Conservation (phyloP, 2,888 invertebrate species). For the Tenthredo mesomela region DNA sequence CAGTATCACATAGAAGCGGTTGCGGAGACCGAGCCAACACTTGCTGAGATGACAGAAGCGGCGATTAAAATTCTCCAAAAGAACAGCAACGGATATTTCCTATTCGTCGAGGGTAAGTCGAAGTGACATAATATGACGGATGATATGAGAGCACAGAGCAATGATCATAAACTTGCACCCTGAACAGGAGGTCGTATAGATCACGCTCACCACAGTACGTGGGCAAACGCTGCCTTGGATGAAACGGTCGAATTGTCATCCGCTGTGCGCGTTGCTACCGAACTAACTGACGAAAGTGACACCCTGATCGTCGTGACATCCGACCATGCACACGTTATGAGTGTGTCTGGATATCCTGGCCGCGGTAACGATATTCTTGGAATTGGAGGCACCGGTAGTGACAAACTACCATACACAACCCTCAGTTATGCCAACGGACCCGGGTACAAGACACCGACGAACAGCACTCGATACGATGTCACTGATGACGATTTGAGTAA, state of each 20-base stretch:
- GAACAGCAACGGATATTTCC: conserved; percentile 85
- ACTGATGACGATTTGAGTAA: conserved; percentile 72
- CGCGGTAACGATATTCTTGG: conserved; percentile 82
- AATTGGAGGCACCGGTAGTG: conserved; percentile 76
- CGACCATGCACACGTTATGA: conserved; percentile 90
- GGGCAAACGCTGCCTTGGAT: conserved; percentile 85
- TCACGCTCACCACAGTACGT: conserved; percentile 87
- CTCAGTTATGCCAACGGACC: conserved; percentile 89
- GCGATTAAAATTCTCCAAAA: conserved; percentile 85
- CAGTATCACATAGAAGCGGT: conserved; percentile 77
- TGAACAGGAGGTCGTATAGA: conserved; percentile 85
- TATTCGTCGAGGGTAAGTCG: conserved; percentile 83
- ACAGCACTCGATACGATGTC: conserved; percentile 69
- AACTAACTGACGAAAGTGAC: conserved; percentile 83
- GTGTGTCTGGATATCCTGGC: conserved; percentile 86
- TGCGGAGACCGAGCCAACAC: conserved; percentile 81
- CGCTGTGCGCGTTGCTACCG: conserved; percentile 83
- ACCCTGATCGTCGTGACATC: conserved; percentile 90
- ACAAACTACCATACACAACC: conserved; percentile 83
- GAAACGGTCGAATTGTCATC: conserved; percentile 89
- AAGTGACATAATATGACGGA: neutral
- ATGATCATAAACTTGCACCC: neutral
- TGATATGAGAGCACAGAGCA: neutral
- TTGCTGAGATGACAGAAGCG: conserved; percentile 87
- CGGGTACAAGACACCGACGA: conserved; percentile 79